Conservation (phyloP, 2,797 vertebrate species). For the Crypturellus tataupa region DNA sequence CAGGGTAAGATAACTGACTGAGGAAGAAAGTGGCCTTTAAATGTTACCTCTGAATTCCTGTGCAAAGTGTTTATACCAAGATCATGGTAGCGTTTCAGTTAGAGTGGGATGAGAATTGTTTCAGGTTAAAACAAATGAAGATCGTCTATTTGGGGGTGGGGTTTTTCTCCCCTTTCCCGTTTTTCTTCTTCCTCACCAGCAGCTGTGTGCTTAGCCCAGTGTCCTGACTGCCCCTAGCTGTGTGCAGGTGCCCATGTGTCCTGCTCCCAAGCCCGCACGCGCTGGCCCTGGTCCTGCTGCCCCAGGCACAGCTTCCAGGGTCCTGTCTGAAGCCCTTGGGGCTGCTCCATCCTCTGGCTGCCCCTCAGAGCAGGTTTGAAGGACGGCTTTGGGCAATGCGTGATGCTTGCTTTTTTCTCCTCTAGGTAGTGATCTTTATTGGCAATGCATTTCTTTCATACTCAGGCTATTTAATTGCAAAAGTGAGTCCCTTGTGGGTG, state of each 20-base stretch:
- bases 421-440: background rate
- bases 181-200: background rate
- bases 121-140: background rate
- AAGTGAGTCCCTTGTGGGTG: background rate
- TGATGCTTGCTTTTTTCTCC: background rate
- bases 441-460: background rate
- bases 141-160: background rate
- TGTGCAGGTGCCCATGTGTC: background rate
- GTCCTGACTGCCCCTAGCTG: background rate
- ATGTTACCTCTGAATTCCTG: background rate
- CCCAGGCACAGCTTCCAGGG: too few species aligned
- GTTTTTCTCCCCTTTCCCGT: too few species aligned
- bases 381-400: background rate
- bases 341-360: background rate
- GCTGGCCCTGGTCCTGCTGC: too few species aligned
- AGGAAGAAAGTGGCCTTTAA: background rate
- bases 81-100: background rate
- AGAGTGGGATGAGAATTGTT: background rate
- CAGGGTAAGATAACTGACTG: too few species aligned
- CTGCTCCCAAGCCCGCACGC: background rate
- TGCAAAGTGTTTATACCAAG: background rate
- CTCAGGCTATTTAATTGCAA: slow-evolving; percentile 14
- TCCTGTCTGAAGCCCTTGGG: background rate
- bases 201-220: background rate
- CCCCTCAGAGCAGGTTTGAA: background rate